phyloP scores from a whole-genome alignment of 2,888 invertebrate species.

The Electrophaes corylata region DNA sequence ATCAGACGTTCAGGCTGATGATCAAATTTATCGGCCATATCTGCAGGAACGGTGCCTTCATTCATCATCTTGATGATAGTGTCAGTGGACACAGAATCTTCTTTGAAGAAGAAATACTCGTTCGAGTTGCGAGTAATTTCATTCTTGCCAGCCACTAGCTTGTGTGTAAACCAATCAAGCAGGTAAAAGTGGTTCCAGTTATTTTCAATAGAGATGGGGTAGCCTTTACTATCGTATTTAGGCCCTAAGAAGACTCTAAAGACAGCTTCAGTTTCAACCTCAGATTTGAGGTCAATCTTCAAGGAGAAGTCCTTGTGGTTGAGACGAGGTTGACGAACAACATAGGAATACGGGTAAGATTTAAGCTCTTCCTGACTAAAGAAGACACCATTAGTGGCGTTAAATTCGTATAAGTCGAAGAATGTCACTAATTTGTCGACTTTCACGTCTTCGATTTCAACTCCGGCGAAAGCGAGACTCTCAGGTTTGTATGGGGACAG shows the following conservation, averaged over 20 bases:
- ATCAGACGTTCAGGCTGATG: conserved; percentile 88
- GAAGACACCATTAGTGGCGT: conserved; percentile 82
- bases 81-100: conserved; percentile 85
- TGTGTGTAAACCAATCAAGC: conserved; percentile 84
- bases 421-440: conserved; percentile 86
- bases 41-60: conserved; percentile 78
- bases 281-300: conserved; percentile 84
- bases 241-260: conserved; percentile 88
- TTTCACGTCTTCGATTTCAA: conserved; percentile 85
- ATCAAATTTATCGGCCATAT: conserved; percentile 81
- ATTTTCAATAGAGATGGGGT: conserved; percentile 77
- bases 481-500: conserved; percentile 84
- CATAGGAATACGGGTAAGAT: conserved; percentile 66
- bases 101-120: conserved; percentile 85
- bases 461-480: conserved; percentile 83
- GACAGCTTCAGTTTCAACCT: conserved; percentile 82
- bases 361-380: conserved; percentile 58
- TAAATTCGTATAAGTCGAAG: conserved; percentile 87
- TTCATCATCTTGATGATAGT: conserved; percentile 84
- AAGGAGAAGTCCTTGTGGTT: conserved; percentile 88
- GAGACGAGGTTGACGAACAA: conserved; percentile 87
- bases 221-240: conserved; percentile 85
- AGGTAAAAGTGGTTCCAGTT: conserved; percentile 85
- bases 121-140: conserved; percentile 86
- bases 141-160: conserved; percentile 86